These are phyloP conservation scores for Bombycilla garrulus DNA, from an alignment of 2,113 vertebrate genomes.

Conservation along the genomic window DNA sequence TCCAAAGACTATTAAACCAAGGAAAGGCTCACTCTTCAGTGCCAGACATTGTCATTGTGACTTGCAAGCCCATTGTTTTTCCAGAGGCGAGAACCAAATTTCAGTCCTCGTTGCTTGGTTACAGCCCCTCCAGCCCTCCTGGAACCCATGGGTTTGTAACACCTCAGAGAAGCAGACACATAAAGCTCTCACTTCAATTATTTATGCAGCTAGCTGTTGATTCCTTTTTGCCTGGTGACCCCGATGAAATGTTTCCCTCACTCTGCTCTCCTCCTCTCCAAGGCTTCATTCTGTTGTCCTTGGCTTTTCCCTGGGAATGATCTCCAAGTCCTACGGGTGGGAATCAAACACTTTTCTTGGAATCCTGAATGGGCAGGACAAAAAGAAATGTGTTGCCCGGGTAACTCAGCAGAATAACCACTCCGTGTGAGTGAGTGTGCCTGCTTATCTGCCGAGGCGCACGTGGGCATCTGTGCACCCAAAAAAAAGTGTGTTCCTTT, in stretches of 20 bases:
- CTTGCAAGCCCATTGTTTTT: not conserved
- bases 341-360: not conserved
- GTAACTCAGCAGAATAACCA: not conserved
- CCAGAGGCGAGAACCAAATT: not conserved
- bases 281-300: not conserved
- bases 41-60: not conserved
- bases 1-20: not conserved
- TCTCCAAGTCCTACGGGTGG: not conserved
- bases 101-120: not conserved
- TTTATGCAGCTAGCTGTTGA: slow-evolving; percentile 1
- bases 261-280: not conserved
- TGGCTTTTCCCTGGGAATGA: not conserved
- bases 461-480: not conserved
- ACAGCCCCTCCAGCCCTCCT: not conserved
- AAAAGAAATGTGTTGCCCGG: not conserved
- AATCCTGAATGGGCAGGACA: slow-evolving; percentile 2
- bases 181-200: not conserved
- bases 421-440: not conserved
- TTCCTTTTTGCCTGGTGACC: slow-evolving; percentile 1
- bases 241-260: not conserved
- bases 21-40: not conserved
- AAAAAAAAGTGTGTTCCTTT: not conserved
- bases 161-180: not conserved
- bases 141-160: not conserved
- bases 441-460: not conserved